Evolutionary conservation across 2,888 invertebrate genomes (phyloP).

Genomic region (Aelia acuminata): DNA sequence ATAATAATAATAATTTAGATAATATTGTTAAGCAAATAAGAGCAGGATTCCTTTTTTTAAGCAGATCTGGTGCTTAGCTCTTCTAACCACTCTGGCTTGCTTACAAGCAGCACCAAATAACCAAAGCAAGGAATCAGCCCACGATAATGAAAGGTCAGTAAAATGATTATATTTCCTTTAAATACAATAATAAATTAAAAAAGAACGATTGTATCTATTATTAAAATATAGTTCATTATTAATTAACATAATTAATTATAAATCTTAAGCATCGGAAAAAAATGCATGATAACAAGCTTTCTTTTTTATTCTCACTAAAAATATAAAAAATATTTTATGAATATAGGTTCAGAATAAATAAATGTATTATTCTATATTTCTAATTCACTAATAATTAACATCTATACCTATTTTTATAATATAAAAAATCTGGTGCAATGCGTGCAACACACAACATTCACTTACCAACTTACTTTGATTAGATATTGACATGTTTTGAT

Average conservation of each 20-base stretch:
- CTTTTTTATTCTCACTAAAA: background rate
- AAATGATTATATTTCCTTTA: background rate
- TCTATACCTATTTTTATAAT: too few species aligned
- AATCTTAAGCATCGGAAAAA: background rate
- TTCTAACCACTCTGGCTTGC: background rate
- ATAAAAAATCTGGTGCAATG: too few species aligned
- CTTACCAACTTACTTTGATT: too few species aligned
- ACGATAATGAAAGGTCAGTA: constrained; percentile 3
- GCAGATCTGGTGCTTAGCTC: background rate
- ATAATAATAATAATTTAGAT: too few species aligned
- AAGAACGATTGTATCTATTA: too few species aligned
- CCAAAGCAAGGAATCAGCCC: background rate
- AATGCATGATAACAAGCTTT: constrained; percentile 8
- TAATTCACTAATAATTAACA: too few species aligned
- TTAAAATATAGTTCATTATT: too few species aligned
- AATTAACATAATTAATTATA: background rate
- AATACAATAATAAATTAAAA: background rate
- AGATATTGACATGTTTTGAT: too few species aligned
- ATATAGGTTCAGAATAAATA: too few species aligned
- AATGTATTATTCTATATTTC: too few species aligned
- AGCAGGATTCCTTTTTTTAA: background rate
- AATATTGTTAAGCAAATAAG: background rate
- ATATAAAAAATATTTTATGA: background rate
- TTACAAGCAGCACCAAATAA: background rate
- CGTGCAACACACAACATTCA: too few species aligned